Percentiles rank a stretch among this genome's conserved stretches.
These are phyloP conservation scores for Pristionchus japonicus DNA, from an alignment of 2,888 invertebrate genomes.

Conservation along the genomic window DNA sequence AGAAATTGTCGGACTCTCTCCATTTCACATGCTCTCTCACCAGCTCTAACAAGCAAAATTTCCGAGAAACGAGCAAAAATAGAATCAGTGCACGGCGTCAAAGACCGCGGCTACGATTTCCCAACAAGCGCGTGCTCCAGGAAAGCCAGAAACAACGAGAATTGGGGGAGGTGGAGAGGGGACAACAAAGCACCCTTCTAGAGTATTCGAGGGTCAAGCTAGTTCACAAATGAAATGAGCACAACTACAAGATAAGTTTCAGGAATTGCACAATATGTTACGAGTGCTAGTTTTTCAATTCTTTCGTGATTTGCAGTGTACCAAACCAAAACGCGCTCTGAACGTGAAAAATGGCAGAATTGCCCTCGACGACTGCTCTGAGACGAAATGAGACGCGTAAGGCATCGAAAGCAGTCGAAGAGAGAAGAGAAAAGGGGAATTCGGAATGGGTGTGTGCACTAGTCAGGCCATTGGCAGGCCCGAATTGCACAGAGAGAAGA, in stretches of 20 bases:
- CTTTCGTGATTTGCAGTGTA: too few relatives aligned
- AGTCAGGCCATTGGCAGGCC: constrained; percentile 11
- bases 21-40: too few relatives aligned
- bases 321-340: neutral
- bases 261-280: too few relatives aligned
- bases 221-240: too few relatives aligned
- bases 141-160: neutral
- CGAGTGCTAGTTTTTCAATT: too few relatives aligned
- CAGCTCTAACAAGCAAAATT: too few relatives aligned
- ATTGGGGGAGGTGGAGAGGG: neutral
- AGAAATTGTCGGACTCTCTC: too few relatives aligned
- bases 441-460: neutral
- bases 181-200: neutral
- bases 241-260: too few relatives aligned
- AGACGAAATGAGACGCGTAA: neutral
- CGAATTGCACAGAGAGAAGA: constrained; percentile 16
- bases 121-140: neutral
- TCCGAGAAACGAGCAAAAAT: too few relatives aligned
- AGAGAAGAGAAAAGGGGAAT: neutral
- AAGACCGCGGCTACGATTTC: neutral
- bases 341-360: neutral
- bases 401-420: neutral
- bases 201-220: too few relatives aligned
- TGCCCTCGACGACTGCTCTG: too few relatives aligned
- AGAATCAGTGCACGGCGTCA: neutral